Evolutionary conservation across 2,113 vertebrate species (phyloP).

Genomic region (Corythornis madagascariensis): DNA sequence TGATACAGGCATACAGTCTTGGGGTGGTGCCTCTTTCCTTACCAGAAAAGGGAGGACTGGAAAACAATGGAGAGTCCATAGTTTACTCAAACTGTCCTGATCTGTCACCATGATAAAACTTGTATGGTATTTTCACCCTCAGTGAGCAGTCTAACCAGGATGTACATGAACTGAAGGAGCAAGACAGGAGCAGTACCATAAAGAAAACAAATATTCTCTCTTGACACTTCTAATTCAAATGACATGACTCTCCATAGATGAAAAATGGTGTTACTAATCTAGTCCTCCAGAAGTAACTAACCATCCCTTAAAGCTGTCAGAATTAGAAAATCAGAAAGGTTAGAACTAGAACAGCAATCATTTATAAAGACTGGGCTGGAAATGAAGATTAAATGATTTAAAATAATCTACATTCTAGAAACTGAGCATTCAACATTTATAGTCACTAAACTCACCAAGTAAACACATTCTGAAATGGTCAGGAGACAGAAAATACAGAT

Average conservation of each 20-base stretch:
- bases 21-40: background rate
- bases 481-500: slow-evolving; percentile 1
- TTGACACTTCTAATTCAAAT: background rate
- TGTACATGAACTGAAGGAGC: background rate
- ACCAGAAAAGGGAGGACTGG: background rate
- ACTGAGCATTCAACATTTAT: background rate
- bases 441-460: background rate
- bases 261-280: background rate
- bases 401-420: background rate
- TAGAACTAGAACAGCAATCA: background rate
- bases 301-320: background rate
- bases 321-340: background rate
- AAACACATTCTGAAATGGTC: background rate
- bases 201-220: background rate
- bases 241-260: background rate
- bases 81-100: background rate
- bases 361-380: background rate
- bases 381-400: background rate
- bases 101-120: background rate
- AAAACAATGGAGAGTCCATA: background rate
- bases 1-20: background rate
- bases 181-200: background rate
- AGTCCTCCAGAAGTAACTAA: background rate
- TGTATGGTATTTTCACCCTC: background rate
- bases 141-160: background rate